Conservation (phyloP, 2,888 invertebrate species). For the Orchesella flavescens region DNA sequence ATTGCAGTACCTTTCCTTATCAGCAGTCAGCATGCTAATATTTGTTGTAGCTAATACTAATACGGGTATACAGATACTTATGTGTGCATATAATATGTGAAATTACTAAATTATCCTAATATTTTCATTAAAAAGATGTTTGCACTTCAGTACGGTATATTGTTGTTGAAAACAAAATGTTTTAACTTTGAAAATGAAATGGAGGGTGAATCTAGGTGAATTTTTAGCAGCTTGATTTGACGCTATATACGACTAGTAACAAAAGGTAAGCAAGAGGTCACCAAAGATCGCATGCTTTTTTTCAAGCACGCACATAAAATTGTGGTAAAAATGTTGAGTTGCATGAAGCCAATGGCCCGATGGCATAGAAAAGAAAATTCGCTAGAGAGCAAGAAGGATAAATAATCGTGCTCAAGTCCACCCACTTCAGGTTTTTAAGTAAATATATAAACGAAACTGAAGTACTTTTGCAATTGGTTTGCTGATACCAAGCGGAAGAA, state of each 20-base stretch:
- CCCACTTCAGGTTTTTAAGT: conserved; percentile 41
- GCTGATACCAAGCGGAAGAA: too few relatives aligned
- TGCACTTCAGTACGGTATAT: neutral
- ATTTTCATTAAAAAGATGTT: conserved; percentile 29
- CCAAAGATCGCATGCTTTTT: conserved; percentile 55
- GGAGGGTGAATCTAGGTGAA: conserved; percentile 51
- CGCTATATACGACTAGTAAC: neutral
- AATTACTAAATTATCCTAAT: conserved; percentile 55
- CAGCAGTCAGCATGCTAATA: too few relatives aligned
- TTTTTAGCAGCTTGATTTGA: conserved; percentile 15
- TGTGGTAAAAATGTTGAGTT: neutral
- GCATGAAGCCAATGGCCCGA: conserved; percentile 44
- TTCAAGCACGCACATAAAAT: conserved; percentile 33
- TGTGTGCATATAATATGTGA: neutral
- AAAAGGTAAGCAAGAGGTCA: conserved; percentile 28
- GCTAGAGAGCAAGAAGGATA: neutral
- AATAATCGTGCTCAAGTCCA: conserved; percentile 41
- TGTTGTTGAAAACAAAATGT: too few relatives aligned
- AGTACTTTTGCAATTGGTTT: neutral
- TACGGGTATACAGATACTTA: neutral
- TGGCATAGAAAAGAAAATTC: conserved; percentile 56
- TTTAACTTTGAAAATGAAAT: conserved; percentile 51
- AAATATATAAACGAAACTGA: conserved; percentile 11
- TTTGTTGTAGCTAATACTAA: neutral
- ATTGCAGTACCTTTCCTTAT: too few relatives aligned